Percentiles rank a stretch among this genome's conserved stretches.
Conservation (phyloP, 2,797 vertebrate genomes). For the Menidia menidia region DNA sequence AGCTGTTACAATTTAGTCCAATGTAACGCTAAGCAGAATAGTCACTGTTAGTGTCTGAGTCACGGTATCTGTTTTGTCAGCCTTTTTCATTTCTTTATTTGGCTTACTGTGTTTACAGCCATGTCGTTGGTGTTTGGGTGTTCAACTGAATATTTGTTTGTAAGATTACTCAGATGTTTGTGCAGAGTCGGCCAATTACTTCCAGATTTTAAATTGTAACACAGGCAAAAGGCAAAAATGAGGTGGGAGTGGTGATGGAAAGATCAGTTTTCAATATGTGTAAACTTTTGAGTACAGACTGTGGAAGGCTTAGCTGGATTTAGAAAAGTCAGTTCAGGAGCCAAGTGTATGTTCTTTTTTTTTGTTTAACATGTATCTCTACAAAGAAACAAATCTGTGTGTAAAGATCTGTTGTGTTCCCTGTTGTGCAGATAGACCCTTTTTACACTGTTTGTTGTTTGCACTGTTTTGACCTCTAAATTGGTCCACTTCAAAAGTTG, state of each 20-base stretch:
- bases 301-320: too few species aligned
- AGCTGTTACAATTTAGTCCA: conserved; percentile 17
- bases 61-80: too few species aligned
- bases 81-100: too few species aligned
- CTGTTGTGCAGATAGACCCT: neutral
- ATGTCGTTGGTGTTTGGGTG: too few species aligned
- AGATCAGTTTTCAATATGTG: too few species aligned
- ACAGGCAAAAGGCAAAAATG: neutral
- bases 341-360: neutral
- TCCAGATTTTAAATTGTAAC: neutral
- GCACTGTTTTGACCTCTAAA: neutral
- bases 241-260: neutral
- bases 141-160: neutral
- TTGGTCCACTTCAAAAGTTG: neutral
- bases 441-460: conserved; percentile 1
- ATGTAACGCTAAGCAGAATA: neutral
- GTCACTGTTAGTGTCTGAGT: too few species aligned
- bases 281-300: too few species aligned
- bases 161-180: neutral
- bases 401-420: neutral
- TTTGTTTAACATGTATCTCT: neutral
- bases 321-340: too few species aligned
- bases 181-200: neutral
- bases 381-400: conserved; percentile 1
- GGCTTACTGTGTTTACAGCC: too few species aligned